Base-by-base conservation (phyloP, 2,797 vertebrate genomes). In the Tarsius wallacei region DNA sequence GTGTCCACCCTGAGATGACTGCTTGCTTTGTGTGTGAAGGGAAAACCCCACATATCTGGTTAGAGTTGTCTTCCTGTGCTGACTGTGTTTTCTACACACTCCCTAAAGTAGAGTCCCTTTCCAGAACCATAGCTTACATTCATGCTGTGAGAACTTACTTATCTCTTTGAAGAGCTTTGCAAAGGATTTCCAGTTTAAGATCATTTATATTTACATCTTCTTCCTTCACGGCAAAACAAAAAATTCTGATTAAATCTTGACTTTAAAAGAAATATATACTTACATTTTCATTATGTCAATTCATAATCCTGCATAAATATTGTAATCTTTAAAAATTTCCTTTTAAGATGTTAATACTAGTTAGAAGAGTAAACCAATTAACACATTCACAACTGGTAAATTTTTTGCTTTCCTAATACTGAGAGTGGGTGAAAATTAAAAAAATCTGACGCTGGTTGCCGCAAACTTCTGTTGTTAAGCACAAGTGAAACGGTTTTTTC, bases 171-270 rank as follows among this genome's bases (percentile, higher is more conserved):
- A 99, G 99, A 26, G 99, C 99, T 98, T 98, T 99, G 98, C 99
- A 99, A 59, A 99, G 98, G 98, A 99, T 99, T 98, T 99, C 99
- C 96, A 99, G 99, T 97, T 99, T 99, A 66, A 99, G 98, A 17
- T 98, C 95, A 24, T 99, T 99, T 82, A 99, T 98, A 98, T 99
- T 98, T 88, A 99, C 98, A 4, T 98, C 98, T 57, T 99, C 99
- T 98, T 99, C 98, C 98, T 99, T 97, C 49, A 97, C 5, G 97
- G 83, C 33, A 97, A 51, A 73, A 78, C 87, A 81, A 97, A 98
- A 97, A 24, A 93, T 24, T 3, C 9, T 73, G 10, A 87, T 90
- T 96, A 93, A 93, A 59, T 47, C 7, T 42, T 36, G 55, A 71
- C 61, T 90, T 70, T 5, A 53, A 55, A 22, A 63, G 59, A 97